phyloP scores from a whole-genome alignment of 2,888 invertebrate genomes.

The Phytoseiulus persimilis region DNA sequence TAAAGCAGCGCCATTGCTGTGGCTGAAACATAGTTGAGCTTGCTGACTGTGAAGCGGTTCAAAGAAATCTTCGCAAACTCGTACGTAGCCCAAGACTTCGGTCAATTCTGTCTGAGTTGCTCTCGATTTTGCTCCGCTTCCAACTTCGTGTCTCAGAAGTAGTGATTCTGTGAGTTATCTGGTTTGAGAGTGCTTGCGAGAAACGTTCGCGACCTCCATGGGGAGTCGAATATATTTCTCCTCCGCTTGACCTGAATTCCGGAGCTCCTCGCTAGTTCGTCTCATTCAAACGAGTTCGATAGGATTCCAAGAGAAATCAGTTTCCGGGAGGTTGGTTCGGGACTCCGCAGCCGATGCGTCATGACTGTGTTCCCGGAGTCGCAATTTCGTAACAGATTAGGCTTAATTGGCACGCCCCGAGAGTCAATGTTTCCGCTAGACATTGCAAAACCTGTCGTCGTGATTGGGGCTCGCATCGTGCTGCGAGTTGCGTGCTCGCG shows the following conservation, averaged over 20 bases:
- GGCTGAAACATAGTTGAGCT: neutral
- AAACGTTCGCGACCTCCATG: neutral
- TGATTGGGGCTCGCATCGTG: too few species aligned
- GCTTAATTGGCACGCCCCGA: neutral
- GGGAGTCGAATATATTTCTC: neutral
- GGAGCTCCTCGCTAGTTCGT: neutral
- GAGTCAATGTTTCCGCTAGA: neutral
- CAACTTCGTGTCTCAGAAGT: neutral
- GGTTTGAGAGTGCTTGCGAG: neutral
- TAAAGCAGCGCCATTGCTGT: neutral
- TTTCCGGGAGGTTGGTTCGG: too few species aligned
- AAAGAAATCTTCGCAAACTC: neutral
- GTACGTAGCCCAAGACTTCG: neutral
- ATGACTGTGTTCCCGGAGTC: neutral
- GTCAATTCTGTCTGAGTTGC: neutral
- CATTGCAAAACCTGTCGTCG: neutral
- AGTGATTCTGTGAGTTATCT: neutral
- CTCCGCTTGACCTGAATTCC: neutral
- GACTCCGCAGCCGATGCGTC: too few species aligned
- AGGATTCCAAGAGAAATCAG: too few species aligned
- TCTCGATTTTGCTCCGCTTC: neutral
- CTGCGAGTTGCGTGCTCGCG: too few species aligned
- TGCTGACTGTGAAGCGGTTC: neutral
- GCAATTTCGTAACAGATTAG: neutral
- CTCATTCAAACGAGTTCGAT: too few species aligned